Evolutionary conservation across 2,797 vertebrate species (phyloP).

Genomic region (Myotis pilosus): DNA sequence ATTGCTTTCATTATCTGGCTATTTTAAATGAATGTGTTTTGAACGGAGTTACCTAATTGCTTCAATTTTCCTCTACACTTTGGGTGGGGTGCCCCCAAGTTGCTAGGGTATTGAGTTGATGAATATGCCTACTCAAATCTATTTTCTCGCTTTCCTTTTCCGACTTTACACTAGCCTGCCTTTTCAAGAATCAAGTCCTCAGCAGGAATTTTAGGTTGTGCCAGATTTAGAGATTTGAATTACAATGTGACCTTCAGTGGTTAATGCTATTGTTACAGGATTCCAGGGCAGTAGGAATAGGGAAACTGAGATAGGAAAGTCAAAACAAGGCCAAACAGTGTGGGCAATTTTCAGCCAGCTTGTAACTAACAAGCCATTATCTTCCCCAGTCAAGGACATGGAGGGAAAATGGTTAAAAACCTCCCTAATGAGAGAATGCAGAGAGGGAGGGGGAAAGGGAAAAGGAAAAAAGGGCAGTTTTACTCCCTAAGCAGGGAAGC

Average conservation of each 20-base stretch:
- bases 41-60: slow-evolving; percentile 60
- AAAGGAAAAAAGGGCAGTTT: too few relatives aligned
- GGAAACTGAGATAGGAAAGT: too few relatives aligned
- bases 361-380: too few relatives aligned
- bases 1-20: slow-evolving; percentile 63
- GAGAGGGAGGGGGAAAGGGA: too few relatives aligned
- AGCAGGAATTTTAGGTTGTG: background rate
- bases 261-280: background rate
- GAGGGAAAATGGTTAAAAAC: too few relatives aligned
- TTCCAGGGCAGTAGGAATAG: too few relatives aligned
- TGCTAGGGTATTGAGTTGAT: slow-evolving; percentile 27
- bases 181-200: background rate
- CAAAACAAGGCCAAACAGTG: too few relatives aligned
- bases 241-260: background rate
- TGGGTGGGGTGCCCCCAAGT: background rate
- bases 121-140: slow-evolving; percentile 1
- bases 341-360: too few relatives aligned
- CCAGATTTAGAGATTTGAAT: background rate
- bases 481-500: too few relatives aligned
- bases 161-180: background rate
- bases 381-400: too few relatives aligned
- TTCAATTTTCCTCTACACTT: slow-evolving; percentile 68
- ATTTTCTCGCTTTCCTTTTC: background rate
- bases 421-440: too few relatives aligned
- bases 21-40: slow-evolving; percentile 62